Conservation (phyloP, 2,113 vertebrate species). For the Rana temporaria region DNA sequence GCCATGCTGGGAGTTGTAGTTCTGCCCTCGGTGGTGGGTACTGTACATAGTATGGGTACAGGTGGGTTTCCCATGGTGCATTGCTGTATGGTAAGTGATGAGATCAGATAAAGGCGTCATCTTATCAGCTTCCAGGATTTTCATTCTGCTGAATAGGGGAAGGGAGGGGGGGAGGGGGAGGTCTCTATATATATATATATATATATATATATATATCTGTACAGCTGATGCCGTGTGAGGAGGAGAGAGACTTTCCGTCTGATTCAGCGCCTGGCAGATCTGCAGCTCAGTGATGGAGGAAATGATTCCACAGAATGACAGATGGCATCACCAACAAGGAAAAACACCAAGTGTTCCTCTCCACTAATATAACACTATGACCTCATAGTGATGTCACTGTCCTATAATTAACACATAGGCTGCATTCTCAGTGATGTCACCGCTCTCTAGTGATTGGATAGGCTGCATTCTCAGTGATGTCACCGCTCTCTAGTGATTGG, state of each 20-base stretch:
- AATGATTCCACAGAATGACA: too few species aligned
- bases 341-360: too few species aligned
- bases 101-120: not conserved
- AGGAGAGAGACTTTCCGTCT: conserved; percentile 1
- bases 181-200: conserved; percentile 15
- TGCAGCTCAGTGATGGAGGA: not conserved
- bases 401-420: too few species aligned
- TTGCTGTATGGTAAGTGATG: conserved; percentile 14
- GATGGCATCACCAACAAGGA: too few species aligned
- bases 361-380: too few species aligned
- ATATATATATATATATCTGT: conserved; percentile 11
- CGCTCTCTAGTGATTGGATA: too few species aligned
- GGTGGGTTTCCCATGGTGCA: not conserved
- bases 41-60: not conserved
- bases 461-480: too few species aligned
- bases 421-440: too few species aligned
- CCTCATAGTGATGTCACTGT: too few species aligned
- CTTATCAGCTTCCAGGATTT: conserved; percentile 13
- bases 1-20: too few species aligned
- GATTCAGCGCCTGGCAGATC: not conserved
- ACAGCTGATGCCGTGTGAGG: not conserved
- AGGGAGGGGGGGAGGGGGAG: not conserved
- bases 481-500: too few species aligned
- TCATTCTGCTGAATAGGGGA: conserved; percentile 4
- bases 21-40: not conserved